Conservation (phyloP, 2,113 vertebrate genomes). For the Cyprinodon variegatus region DNA sequence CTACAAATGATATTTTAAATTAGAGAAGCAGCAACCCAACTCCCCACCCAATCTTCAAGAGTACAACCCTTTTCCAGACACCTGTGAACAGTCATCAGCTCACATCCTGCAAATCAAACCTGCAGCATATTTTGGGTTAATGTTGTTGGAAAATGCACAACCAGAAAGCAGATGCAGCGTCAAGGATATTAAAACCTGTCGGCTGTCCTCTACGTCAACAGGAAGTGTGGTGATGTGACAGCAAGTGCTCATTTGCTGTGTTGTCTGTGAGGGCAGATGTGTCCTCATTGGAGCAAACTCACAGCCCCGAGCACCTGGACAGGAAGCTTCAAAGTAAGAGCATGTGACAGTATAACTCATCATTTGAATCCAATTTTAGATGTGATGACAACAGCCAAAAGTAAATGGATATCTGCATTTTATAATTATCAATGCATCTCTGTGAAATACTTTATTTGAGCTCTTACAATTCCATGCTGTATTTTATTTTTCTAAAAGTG, state of each 20-base stretch:
- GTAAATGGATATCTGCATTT: neutral
- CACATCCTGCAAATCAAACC: conserved; percentile 22
- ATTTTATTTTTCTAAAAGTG: neutral
- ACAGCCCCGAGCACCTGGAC: conserved; percentile 37
- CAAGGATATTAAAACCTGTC: conserved; percentile 58
- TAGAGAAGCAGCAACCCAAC: conserved; percentile 10
- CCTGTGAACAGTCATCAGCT: conserved; percentile 8
- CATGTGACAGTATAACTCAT: conserved; percentile 13
- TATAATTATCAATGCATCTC: neutral
- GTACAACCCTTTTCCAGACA: neutral
- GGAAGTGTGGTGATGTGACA: conserved; percentile 64
- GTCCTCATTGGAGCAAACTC: conserved; percentile 62
- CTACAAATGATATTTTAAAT: conserved; percentile 9
- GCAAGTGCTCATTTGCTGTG: conserved; percentile 62
- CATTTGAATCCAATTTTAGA: conserved; percentile 1
- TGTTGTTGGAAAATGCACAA: conserved; percentile 28
- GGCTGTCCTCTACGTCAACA: conserved; percentile 50
- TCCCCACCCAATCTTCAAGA: conserved; percentile 5
- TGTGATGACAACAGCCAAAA: conserved; percentile 14
- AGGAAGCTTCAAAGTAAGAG: neutral
- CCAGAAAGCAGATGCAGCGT: conserved; percentile 11
- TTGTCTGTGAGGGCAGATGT: conserved; percentile 56
- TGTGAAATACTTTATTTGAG: neutral
- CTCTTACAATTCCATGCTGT: neutral
- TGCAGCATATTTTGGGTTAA: conserved; percentile 18